Base-by-base conservation (phyloP, 2,797 vertebrate species). In the Hapalemur alaotrensis region DNA sequence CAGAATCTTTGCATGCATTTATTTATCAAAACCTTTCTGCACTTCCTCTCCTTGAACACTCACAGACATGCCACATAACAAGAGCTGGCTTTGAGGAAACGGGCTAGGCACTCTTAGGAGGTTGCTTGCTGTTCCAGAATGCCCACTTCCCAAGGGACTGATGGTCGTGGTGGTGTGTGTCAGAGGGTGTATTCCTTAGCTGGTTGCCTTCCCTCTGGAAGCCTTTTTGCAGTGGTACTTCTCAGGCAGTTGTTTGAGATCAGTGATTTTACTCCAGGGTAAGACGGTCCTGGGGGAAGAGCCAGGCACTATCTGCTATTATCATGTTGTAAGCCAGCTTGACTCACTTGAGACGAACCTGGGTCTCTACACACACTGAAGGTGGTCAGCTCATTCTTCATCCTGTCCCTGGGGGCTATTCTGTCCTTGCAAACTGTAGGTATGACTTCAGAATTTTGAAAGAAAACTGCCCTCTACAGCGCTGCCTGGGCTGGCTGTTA, bases 81-180 rank as follows among this genome's bases (percentile, higher is more conserved):
- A 92, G 41, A 22, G 57, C 32, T 7, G 46, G 65, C 79, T 90
- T 89, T 54, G 85, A 85, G 86, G 90, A 89, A 73, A 28, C 70
- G 61, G 50, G 41, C 11, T 1, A 35, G 38, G 52, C 0, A 4
- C 59, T 17, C 14, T 22, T n/a, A 35, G 54, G 35, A 35, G 12
- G 15, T 18, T 38, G 52, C 18, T 4, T 22, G 0, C 0, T 43
- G 43, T 41, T 84, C 28, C 7, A 14, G 67, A 46, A 72, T 69
- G 54, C 8, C 28, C 57, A 5, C 28, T 50, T 79, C 57, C 80
- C 4, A 7, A 35, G 80, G 43, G 48, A 30, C 0, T 25, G 52
- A 25, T 4, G 11, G 23, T 11, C 15, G 0, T 5, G 10, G 59
- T 8, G 17, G 41, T 28, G 30, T 3, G 4, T 0, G 8, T 17